Percentiles rank a stretch among this genome's conserved stretches.
Evolutionary conservation across 2,113 vertebrate genomes (phyloP).

Genomic region (Pontoporia blainvillei): DNA sequence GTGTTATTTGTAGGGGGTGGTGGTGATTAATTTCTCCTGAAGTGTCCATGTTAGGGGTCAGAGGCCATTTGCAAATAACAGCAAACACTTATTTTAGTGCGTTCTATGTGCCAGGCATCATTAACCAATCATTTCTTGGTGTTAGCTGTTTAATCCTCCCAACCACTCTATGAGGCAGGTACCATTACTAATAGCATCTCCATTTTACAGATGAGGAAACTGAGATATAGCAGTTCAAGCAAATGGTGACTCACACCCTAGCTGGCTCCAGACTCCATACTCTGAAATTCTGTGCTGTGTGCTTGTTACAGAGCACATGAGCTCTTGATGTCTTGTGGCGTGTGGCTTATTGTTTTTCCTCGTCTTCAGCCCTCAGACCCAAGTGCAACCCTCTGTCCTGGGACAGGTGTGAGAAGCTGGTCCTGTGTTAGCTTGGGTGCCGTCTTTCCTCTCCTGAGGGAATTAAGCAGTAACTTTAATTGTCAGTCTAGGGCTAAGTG

Average conservation of each 20-base stretch:
- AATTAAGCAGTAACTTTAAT: conserved; percentile 49
- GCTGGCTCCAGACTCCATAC: not conserved
- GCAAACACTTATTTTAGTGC: not conserved
- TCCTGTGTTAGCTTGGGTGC: not conserved
- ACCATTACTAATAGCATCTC: not conserved
- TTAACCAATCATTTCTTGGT: not conserved
- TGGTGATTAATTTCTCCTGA: not conserved
- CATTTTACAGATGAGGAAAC: not conserved
- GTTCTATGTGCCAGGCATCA: not conserved
- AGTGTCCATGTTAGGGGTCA: not conserved
- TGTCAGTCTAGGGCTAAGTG: conserved; percentile 28
- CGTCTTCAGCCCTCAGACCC: not conserved
- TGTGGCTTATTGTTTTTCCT: not conserved
- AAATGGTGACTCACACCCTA: not conserved
- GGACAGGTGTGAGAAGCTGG: not conserved
- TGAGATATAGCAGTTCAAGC: not conserved
- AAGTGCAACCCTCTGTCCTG: not conserved
- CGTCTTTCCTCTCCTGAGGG: conserved; percentile 33
- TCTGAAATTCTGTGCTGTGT: fast-evolving
- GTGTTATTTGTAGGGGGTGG: fast-evolving
- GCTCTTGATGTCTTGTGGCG: not conserved
- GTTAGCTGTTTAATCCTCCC: not conserved
- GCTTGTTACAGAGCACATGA: not conserved
- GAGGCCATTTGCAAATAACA: not conserved
- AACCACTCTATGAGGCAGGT: not conserved